Percentiles rank a stretch among this genome's conserved stretches.
Conservation (phyloP, 1,140 invertebrate species). For the Aphidius ervi region DNA sequence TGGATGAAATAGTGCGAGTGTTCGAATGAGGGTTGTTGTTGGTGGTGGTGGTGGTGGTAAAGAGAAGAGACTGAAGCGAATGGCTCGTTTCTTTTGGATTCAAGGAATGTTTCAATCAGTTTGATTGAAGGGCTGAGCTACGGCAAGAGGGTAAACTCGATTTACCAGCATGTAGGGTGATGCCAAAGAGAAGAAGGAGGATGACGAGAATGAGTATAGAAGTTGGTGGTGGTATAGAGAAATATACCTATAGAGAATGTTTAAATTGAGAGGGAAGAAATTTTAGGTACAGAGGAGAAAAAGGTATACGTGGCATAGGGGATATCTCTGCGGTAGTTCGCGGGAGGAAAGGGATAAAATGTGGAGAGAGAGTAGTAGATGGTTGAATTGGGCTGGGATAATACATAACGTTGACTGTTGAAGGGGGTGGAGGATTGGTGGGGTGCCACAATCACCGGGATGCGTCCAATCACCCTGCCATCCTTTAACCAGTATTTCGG, state of each 20-base stretch:
- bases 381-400: too few species aligned
- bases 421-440: conserved; percentile 26
- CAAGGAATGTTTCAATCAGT: conserved; percentile 57
- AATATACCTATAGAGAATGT: background rate
- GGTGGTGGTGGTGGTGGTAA: conserved; percentile 17
- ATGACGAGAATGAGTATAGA: conserved; percentile 9
- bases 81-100: conserved; percentile 56
- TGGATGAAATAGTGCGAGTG: conserved; percentile 16
- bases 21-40: conserved; percentile 15
- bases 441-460: conserved; percentile 63
- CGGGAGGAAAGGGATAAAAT: conserved; percentile 18
- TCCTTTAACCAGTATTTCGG: conserved; percentile 54
- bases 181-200: conserved; percentile 18
- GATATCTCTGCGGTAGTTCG: conserved; percentile 36
- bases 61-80: conserved; percentile 19
- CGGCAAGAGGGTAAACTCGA: conserved; percentile 56
- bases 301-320: conserved; percentile 51
- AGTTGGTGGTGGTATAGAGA: conserved; percentile 22
- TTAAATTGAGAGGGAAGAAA: conserved; percentile 34
- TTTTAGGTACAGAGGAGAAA: conserved; percentile 28
- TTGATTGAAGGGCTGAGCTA: conserved; percentile 56
- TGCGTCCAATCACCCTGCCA: conserved; percentile 63
- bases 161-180: conserved; percentile 47
- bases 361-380: conserved; percentile 24
- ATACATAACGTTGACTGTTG: conserved; percentile 24